phyloP scores from a whole-genome alignment of 1,140 invertebrate genomes.

The Leptinotarsa texana region DNA sequence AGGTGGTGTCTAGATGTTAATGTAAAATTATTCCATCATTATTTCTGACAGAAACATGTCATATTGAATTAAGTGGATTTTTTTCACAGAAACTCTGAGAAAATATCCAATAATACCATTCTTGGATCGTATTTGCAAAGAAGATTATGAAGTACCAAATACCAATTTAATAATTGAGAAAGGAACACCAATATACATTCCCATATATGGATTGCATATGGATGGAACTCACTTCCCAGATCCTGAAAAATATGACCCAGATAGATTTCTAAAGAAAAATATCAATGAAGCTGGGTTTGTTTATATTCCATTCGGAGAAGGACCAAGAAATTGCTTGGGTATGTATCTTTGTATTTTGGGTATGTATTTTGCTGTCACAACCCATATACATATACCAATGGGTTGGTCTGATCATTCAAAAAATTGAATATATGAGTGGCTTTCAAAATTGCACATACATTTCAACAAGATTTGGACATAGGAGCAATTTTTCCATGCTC shows the following conservation, averaged over 20 bases:
- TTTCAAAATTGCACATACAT: too few species aligned
- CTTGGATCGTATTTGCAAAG: slow-evolving; percentile 44
- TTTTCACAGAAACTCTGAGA: slow-evolving; percentile 56
- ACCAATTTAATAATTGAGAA: slow-evolving; percentile 53
- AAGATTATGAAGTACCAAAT: slow-evolving; percentile 50
- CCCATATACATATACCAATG: too few species aligned
- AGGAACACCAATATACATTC: slow-evolving; percentile 50
- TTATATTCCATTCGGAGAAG: slow-evolving; percentile 64
- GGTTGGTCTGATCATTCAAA: too few species aligned
- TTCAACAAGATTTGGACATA: too few species aligned
- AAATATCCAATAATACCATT: slow-evolving; percentile 55
- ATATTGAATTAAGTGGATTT: background rate
- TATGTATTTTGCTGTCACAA: too few species aligned
- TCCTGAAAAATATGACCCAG: slow-evolving; percentile 63
- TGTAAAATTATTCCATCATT: slow-evolving; percentile 17
- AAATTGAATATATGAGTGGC: too few species aligned
- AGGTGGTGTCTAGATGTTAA: background rate
- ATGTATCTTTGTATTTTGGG: slow-evolving; percentile 32
- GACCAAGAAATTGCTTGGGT: slow-evolving; percentile 64
- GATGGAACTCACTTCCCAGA: slow-evolving; percentile 62
- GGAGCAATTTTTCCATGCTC: too few species aligned
- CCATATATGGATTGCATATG: slow-evolving; percentile 51
- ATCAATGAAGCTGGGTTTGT: slow-evolving; percentile 55
- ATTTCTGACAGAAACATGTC: slow-evolving; percentile 25
- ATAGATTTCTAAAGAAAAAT: slow-evolving; percentile 56